A percentile compares a stretch with the other conserved stretches of the same genome.
These are phyloP conservation scores for Picathartes gymnocephalus DNA, from an alignment of 2,113 vertebrate genomes.

Conservation along the genomic window DNA sequence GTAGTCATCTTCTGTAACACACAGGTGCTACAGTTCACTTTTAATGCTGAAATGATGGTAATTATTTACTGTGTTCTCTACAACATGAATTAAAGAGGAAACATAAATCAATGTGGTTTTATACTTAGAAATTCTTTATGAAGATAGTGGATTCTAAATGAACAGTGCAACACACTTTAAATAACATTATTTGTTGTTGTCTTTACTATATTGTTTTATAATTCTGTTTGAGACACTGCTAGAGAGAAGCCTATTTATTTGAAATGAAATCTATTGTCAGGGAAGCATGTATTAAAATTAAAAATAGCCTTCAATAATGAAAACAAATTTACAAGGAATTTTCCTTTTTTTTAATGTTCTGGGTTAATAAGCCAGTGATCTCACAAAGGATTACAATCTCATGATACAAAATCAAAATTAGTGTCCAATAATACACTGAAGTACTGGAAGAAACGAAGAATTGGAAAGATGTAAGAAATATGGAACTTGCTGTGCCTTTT, in stretches of 20 bases:
- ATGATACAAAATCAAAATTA: conserved; percentile 29
- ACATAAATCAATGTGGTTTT: background rate
- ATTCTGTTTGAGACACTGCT: background rate
- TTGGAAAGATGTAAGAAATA: background rate
- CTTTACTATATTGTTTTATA: background rate
- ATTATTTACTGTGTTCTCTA: background rate
- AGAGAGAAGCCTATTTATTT: background rate
- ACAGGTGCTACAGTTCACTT: background rate
- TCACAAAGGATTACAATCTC: background rate
- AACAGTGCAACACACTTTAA: background rate
- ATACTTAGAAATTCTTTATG: background rate
- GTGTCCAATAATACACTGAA: background rate
- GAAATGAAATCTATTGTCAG: background rate
- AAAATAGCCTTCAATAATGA: conserved; percentile 18
- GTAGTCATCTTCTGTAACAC: background rate
- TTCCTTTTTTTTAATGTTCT: background rate
- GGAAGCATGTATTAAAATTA: conserved; percentile 11
- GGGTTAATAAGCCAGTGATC: conserved; percentile 6
- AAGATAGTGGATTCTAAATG: background rate
- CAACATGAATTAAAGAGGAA: background rate
- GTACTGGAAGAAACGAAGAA: conserved; percentile 15
- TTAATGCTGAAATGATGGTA: background rate
- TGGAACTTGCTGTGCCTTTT: background rate
- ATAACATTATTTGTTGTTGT: background rate
- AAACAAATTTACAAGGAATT: background rate